Conservation (phyloP, 1,140 invertebrate genomes). For the Eupeodes corollae region DNA sequence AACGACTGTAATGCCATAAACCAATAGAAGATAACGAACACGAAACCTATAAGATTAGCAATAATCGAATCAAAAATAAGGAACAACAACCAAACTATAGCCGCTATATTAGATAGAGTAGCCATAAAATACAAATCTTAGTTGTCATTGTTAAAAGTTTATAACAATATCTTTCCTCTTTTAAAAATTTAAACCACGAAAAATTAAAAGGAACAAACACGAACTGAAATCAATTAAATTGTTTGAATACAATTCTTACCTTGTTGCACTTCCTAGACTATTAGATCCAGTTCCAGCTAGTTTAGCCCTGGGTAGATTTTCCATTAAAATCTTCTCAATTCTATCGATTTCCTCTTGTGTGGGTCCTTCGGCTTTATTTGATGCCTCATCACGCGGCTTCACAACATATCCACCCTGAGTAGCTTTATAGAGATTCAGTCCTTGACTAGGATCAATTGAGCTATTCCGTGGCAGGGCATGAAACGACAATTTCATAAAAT, state of each 20-base stretch:
- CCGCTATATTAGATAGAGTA: too few species aligned
- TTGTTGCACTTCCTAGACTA: slow-evolving; percentile 32
- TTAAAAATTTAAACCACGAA: too few species aligned
- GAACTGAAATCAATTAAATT: too few species aligned
- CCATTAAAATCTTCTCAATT: slow-evolving; percentile 43
- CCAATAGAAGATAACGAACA: too few species aligned
- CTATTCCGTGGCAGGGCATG: slow-evolving; percentile 10
- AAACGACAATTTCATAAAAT: neutral
- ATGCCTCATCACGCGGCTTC: slow-evolving; percentile 64
- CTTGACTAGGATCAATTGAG: slow-evolving; percentile 37
- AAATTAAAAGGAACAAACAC: too few species aligned
- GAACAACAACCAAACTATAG: too few species aligned
- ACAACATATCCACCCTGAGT: slow-evolving; percentile 68
- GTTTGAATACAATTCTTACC: slow-evolving; percentile 11
- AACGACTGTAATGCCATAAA: too few species aligned
- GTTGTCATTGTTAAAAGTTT: too few species aligned
- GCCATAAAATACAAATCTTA: too few species aligned
- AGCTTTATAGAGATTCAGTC: slow-evolving; percentile 42
- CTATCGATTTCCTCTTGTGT: slow-evolving; percentile 47
- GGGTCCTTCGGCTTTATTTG: slow-evolving; percentile 51
- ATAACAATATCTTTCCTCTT: too few species aligned
- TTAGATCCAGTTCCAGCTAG: slow-evolving; percentile 34
- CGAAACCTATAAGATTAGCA: too few species aligned
- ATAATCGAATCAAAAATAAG: too few species aligned
- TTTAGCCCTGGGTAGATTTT: slow-evolving; percentile 26